Evolutionary conservation across 2,888 invertebrate genomes (phyloP), one percentile per base, ranked within the genome.

Genomic region (Drosophila meridionalis): DNA sequence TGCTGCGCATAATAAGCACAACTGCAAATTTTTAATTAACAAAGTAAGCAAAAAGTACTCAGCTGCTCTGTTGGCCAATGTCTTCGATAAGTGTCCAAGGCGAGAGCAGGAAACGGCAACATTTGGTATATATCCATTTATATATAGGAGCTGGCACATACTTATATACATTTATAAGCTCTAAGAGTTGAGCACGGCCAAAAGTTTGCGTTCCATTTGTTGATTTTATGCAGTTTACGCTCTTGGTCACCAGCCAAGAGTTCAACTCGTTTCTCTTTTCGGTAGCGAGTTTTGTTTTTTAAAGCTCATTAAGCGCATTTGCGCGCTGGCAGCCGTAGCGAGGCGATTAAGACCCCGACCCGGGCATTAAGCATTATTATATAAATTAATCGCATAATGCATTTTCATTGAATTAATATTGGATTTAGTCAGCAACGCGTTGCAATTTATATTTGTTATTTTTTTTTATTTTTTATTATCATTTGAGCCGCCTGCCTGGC

Each of bases 11-110:
- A 79, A 78, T 75, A 61, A 75, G 79, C 55, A 58, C 60, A 34
- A 79, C 75, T 60, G 70, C 50, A 73, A 83, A 78, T 72, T 88
- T 86, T 86, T 86, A 86, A 85, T 85, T 86, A 85, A 83, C 80
- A 82, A 80, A 82, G 78, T 76, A 80, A 86, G 66, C 86, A 73
- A 57, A 71, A 79, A 73, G 68, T 58, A 64, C 63, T 62, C 53
- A 43, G 66, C 71, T 63, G 55, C 52, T 36, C 34, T 45, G 64
- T 57, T 78, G 66, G 69, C 59, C 67, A 66, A 80, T 63, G 83
- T 74, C 71, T 80, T 83, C 77, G 83, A 85, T 83, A 75, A 87
- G 62, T 87, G 60, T 43, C 36, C 69, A 40, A 60, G 66, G 56
- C 65, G 69, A 40, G 40, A 38, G 59, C 20, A 20, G 26, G n/a